phyloP scores from a whole-genome alignment of 2,888 invertebrate species.

The Troides aeacus region DNA sequence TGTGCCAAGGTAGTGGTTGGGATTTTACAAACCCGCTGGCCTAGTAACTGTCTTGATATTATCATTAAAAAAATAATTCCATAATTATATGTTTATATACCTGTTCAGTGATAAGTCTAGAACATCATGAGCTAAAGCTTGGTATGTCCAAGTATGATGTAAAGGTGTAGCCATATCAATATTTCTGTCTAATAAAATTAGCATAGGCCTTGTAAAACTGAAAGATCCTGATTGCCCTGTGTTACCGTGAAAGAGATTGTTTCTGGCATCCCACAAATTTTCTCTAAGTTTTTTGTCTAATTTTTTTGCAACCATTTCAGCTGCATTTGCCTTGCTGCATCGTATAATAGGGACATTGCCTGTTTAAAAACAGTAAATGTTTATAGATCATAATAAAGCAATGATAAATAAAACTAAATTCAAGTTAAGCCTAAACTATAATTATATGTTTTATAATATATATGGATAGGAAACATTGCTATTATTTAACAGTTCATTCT shows the following conservation, averaged over 20 bases:
- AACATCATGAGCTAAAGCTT: conserved; percentile 98
- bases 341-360: conserved; percentile 93
- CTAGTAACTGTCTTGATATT: no score
- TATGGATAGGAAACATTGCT: background rate
- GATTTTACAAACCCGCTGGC: no score
- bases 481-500: conserved; percentile 37
- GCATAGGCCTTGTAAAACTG: conserved; percentile 95
- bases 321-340: conserved; percentile 96
- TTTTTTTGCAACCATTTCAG: conserved; percentile 98
- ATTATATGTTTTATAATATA: no score
- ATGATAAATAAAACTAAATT: background rate
- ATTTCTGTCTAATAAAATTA: conserved; percentile 95
- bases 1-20: no score
- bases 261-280: conserved; percentile 97
- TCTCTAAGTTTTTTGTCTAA: conserved; percentile 98
- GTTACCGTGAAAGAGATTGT: conserved; percentile 95
- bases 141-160: conserved; percentile 99
- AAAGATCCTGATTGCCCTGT: conserved; percentile 86
- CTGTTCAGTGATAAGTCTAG: conserved; percentile 94
- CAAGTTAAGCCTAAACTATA: no score
- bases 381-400: background rate
- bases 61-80: no score
- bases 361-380: conserved; percentile 41
- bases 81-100: conserved; percentile 39
- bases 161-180: conserved; percentile 98